A percentile compares a stretch with the other conserved stretches of the same genome.
phyloP scores from a whole-genome alignment of 2,113 vertebrate species.

The Oreochromis spilurus region DNA sequence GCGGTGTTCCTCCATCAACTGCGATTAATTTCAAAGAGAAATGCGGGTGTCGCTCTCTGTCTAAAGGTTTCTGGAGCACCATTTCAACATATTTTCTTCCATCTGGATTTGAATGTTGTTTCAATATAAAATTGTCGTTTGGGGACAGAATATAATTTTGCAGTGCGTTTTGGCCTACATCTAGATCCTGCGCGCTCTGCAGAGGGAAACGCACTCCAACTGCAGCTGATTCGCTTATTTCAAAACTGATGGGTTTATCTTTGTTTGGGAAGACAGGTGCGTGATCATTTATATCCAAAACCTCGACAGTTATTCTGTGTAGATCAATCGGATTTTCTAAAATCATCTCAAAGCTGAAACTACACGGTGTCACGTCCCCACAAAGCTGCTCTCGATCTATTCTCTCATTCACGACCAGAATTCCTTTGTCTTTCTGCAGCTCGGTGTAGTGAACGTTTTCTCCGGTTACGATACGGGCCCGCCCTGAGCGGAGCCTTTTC shows the following conservation, averaged over 20 bases:
- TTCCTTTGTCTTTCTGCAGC: slow-evolving; percentile 63
- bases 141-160: slow-evolving; percentile 27
- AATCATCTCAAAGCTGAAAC: slow-evolving; percentile 63
- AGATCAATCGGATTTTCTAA: slow-evolving; percentile 65
- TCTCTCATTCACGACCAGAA: slow-evolving; percentile 47
- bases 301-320: slow-evolving; percentile 43
- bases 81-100: slow-evolving; percentile 35
- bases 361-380: slow-evolving; percentile 48
- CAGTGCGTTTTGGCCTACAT: slow-evolving; percentile 11
- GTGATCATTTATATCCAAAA: slow-evolving; percentile 63
- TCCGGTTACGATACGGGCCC: slow-evolving; percentile 67
- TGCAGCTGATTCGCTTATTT: slow-evolving; percentile 42
- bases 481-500: slow-evolving; percentile 60
- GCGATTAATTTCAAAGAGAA: slow-evolving; percentile 43
- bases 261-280: slow-evolving; percentile 24
- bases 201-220: slow-evolving; percentile 25
- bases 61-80: slow-evolving; percentile 52
- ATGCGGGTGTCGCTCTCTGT: slow-evolving; percentile 54
- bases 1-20: slow-evolving; percentile 53
- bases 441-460: slow-evolving; percentile 62
- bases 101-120: slow-evolving; percentile 29
- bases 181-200: slow-evolving; percentile 32
- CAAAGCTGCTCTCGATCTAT: slow-evolving; percentile 31
- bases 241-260: neutral
- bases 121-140: slow-evolving; percentile 46